Base-by-base conservation (phyloP, 2,797 vertebrate genomes). In the Hippopotamyrus pictus region DNA sequence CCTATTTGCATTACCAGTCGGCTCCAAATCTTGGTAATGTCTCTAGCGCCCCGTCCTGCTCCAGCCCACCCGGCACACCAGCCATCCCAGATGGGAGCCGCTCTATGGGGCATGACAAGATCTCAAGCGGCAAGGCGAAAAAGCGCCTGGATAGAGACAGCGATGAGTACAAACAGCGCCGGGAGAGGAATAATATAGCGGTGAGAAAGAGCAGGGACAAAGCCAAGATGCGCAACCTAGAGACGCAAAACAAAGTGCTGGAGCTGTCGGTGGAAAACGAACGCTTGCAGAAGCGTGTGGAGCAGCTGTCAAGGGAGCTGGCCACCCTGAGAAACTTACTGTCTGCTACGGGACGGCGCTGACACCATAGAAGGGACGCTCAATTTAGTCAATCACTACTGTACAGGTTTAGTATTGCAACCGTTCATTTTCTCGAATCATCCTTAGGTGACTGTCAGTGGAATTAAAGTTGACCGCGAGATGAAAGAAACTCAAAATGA, bases 181-280 rank as follows among this genome's bases (percentile, higher is more conserved):
- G 98, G 79, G 98, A 99, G 96, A 95, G 98, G 94, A 99, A 99
- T 97, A 99, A 99, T 96, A 97, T 98, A 92, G 98, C 98, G 4
- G 98, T 99, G 95, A 96, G 98, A 92, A 99, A 99, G 95, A 99
- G 98, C 95, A 96, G 98, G 93, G 98, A 99, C 96, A 99, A 99
- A 95, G 98, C 98, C 90, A 99, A 99, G 94, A 93, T 97, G 96
- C 97, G 98, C 95, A 99, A 99, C 96, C 91, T 98, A 95, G 98
- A 99, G 97, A 99, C 98, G 82, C 98, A 99, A 94, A 98, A 99
- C 89, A 99, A 98, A 93, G 98, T 99, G 90, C 95, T 99, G 94
- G 98, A 99, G 96, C 98, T 99, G 93, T 97, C 97, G 4, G 98
- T 97, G 19, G 98, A 99, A 95, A 99, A 99, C 94, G 98, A 99